phyloP scores from a whole-genome alignment of 2,113 vertebrate genomes.

The Calonectris borealis region DNA sequence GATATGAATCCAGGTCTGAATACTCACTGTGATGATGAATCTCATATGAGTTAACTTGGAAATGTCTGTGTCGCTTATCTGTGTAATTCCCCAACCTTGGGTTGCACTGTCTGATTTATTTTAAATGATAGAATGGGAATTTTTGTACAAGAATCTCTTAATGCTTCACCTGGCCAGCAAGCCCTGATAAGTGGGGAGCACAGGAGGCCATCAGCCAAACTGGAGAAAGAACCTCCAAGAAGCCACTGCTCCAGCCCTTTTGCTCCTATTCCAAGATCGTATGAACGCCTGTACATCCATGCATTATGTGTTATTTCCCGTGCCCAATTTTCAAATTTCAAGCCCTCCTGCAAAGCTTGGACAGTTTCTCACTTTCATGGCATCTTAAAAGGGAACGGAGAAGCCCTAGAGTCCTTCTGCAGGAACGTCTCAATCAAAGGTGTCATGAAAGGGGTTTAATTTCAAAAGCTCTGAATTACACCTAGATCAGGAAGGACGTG shows the following conservation, averaged over 20 bases:
- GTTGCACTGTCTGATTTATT: not conserved
- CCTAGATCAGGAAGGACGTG: conserved; percentile 10
- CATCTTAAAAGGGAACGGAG: not conserved
- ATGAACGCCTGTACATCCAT: not conserved
- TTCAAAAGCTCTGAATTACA: conserved; percentile 52
- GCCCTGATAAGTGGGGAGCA: not conserved
- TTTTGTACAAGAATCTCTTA: not conserved
- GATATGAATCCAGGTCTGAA: not conserved
- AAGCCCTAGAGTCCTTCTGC: conserved; percentile 22
- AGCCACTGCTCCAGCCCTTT: not conserved
- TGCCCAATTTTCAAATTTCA: not conserved
- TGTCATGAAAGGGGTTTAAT: conserved; percentile 50
- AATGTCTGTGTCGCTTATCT: fast-evolving
- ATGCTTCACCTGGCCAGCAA: not conserved
- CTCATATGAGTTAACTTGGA: not conserved
- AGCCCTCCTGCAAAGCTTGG: not conserved
- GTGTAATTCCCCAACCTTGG: not conserved
- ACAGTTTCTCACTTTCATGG: not conserved
- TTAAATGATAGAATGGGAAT: not conserved
- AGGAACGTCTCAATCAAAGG: not conserved
- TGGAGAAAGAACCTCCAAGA: not conserved
- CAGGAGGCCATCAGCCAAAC: not conserved
- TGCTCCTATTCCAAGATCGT: not conserved
- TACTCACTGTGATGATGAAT: not conserved
- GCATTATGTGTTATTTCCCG: not conserved